phyloP scores from a whole-genome alignment of 2,113 vertebrate genomes.

The Pseudorasbora parva region DNA sequence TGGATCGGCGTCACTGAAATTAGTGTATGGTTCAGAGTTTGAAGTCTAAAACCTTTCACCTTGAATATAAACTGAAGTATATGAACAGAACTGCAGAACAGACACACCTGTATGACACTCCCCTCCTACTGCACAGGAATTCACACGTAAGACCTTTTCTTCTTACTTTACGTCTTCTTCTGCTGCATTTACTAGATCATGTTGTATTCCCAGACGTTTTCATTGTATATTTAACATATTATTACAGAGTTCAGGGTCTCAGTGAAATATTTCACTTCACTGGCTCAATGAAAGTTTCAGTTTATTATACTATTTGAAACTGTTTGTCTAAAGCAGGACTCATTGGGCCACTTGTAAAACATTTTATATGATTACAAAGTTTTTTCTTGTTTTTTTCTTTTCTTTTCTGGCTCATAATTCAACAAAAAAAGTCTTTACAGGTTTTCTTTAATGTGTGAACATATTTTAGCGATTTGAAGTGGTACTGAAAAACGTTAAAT shows the following conservation, averaged over 20 bases:
- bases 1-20: conserved; percentile 33
- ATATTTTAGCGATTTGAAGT: background rate
- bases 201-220: background rate
- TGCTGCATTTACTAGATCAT: background rate
- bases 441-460: background rate
- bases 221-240: conserved; percentile 13
- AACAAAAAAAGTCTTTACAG: background rate
- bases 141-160: conserved; percentile 18
- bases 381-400: background rate
- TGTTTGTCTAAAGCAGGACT: background rate
- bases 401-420: background rate
- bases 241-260: background rate
- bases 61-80: conserved; percentile 23
- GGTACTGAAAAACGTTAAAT: background rate
- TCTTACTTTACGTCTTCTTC: background rate
- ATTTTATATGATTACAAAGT: background rate
- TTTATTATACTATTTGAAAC: background rate
- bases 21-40: conserved; percentile 49
- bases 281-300: background rate
- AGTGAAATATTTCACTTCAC: background rate
- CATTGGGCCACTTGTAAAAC: background rate
- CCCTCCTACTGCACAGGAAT: background rate
- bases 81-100: background rate
- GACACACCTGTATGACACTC: conserved; percentile 23
- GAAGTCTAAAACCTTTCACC: conserved; percentile 49